Percentiles rank a stretch among this genome's conserved stretches.
Evolutionary conservation across 2,797 vertebrate genomes (phyloP).

Genomic region (Arnoldichthys spilopterus): DNA sequence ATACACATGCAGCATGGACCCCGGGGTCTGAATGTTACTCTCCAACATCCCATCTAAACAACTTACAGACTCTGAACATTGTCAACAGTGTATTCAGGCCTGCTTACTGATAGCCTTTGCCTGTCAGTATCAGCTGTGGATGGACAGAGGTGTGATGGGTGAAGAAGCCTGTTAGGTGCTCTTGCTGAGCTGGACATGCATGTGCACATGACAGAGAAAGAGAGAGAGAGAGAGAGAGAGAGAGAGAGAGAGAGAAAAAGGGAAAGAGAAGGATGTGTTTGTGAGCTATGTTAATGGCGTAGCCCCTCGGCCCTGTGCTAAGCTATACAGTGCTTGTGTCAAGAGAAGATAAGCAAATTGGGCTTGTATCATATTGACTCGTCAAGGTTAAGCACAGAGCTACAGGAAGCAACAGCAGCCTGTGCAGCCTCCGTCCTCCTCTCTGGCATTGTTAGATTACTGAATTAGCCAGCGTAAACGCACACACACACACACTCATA

Average conservation of each 20-base stretch:
- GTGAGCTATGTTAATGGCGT: conserved; percentile 76
- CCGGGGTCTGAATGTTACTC: not conserved
- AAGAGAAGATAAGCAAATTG: conserved; percentile 84
- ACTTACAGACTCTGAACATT: not conserved
- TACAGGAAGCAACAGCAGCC: conserved; percentile 57
- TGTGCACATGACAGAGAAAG: conserved; percentile 40
- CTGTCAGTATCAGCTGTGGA: not conserved
- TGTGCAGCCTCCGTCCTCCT: conserved; percentile 42
- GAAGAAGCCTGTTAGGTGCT: not conserved
- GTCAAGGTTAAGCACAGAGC: conserved; percentile 82
- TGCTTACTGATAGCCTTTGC: not conserved
- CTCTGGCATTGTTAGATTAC: conserved; percentile 50
- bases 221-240: conserved; percentile 38
- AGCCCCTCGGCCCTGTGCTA: conserved; percentile 71
- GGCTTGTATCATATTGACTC: conserved; percentile 79
- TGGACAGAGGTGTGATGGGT: not conserved
- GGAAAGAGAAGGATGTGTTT: conserved; percentile 72
- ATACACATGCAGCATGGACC: conserved; percentile 13
- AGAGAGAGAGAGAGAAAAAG: conserved; percentile 45
- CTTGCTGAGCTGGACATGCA: not conserved
- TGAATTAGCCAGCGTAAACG: conserved; percentile 42
- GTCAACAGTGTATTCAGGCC: not conserved
- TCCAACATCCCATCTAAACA: conserved; percentile 1
- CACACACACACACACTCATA: conserved; percentile 26
- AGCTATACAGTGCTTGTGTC: conserved; percentile 78